Percentiles rank a stretch among this genome's conserved stretches.
These are phyloP conservation scores for Neotoma lepida DNA, from an alignment of 2,113 vertebrate genomes.

Conservation along the genomic window DNA sequence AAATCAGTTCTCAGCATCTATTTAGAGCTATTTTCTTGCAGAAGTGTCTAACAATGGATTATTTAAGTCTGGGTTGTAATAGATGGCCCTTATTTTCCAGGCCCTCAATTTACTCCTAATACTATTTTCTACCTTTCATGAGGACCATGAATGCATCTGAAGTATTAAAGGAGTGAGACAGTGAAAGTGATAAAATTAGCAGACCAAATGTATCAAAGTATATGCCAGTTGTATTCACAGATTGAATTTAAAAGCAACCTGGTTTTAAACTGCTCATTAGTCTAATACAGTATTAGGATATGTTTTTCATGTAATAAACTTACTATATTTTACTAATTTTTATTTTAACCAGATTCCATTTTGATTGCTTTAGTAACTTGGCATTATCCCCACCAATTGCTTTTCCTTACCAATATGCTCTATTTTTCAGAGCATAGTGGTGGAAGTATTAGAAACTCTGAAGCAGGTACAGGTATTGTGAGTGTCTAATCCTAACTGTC, in stretches of 20 bases:
- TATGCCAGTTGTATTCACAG: neutral
- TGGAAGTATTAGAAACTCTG: neutral
- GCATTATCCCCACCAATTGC: neutral
- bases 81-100: neutral
- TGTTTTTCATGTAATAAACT: neutral
- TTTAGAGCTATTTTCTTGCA: neutral
- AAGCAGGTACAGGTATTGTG: neutral
- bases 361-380: neutral
- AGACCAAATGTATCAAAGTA: neutral
- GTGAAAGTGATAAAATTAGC: neutral
- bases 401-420: neutral
- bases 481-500: neutral
- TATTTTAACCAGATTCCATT: neutral
- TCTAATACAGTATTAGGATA: neutral
- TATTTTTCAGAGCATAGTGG: neutral
- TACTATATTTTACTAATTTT: conserved; percentile 15
- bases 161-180: neutral
- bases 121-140: neutral
- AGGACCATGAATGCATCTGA: neutral
- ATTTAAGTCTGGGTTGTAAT: neutral
- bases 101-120: neutral
- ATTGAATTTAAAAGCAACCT: conserved; percentile 3
- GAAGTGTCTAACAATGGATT: neutral
- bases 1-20: neutral
- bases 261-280: neutral